Conservation (phyloP, 2,113 vertebrate species). For the Centrocercus urophasianus region DNA sequence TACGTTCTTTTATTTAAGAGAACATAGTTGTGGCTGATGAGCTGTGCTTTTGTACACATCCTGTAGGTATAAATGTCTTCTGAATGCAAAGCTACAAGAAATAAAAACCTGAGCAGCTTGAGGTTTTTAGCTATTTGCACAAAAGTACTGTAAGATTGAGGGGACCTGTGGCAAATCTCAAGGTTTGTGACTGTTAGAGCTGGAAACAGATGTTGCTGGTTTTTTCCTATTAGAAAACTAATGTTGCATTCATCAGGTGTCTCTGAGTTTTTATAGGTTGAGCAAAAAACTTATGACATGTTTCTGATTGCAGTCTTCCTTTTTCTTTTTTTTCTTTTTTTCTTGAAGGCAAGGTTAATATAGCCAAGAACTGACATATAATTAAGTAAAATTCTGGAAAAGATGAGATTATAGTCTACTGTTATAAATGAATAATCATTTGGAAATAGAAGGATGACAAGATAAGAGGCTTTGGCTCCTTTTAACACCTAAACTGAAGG, state of each 20-base stretch:
- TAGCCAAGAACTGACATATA: background rate
- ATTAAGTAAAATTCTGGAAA: background rate
- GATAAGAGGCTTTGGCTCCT: background rate
- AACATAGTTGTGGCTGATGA: background rate
- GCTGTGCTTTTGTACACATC: background rate
- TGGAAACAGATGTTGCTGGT: background rate
- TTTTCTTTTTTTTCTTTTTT: background rate
- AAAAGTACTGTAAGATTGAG: background rate
- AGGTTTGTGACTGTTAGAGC: background rate
- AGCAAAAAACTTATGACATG: background rate
- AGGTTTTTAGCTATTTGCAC: background rate
- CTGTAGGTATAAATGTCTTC: background rate
- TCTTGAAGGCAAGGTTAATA: background rate
- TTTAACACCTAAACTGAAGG: constrained; percentile 13
- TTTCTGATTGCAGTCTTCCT: background rate
- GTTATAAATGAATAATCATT: background rate
- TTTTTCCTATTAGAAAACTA: background rate
- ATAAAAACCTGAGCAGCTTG: background rate
- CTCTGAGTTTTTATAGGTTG: background rate
- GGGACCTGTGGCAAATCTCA: background rate
- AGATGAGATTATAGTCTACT: background rate
- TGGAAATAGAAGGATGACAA: background rate
- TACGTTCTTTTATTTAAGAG: background rate
- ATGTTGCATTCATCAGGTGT: background rate
- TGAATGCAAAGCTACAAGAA: background rate